A percentile compares a stretch with the other conserved stretches of the same genome.
Conservation (phyloP, 2,113 vertebrate genomes). For the Climacteris rufus region DNA sequence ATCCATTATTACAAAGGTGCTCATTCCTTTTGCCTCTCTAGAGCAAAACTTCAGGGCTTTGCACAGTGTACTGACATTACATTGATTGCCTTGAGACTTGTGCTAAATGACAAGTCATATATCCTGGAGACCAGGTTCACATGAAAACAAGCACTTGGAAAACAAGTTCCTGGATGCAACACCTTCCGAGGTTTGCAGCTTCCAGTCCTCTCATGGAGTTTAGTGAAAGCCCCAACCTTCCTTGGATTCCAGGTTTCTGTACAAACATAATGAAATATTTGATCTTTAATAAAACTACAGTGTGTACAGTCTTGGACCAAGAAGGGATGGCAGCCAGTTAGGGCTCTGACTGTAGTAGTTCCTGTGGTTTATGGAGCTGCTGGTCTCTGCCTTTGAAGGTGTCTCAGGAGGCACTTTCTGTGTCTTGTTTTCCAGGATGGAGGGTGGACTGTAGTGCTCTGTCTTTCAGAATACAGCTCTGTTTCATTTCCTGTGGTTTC, state of each 20-base stretch:
- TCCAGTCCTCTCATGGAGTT: background rate
- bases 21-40: background rate
- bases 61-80: background rate
- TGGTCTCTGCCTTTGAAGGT: background rate
- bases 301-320: background rate
- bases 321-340: background rate
- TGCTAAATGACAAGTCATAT: background rate
- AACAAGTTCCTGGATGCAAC: background rate
- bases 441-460: background rate
- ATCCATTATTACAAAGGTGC: background rate
- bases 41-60: background rate
- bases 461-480: background rate
- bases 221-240: background rate
- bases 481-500: background rate
- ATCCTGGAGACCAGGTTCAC: background rate
- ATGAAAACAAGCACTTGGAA: background rate
- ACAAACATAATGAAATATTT: background rate
- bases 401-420: background rate
- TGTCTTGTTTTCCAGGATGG: background rate
- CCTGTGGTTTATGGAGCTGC: background rate
- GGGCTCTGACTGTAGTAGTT: background rate
- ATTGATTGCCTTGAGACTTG: background rate
- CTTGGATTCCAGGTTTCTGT: background rate
- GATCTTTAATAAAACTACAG: conserved; percentile 5
- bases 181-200: background rate